Evolutionary conservation across 1,140 invertebrate species (phyloP).

Genomic region (Acromyrmex heyeri): DNA sequence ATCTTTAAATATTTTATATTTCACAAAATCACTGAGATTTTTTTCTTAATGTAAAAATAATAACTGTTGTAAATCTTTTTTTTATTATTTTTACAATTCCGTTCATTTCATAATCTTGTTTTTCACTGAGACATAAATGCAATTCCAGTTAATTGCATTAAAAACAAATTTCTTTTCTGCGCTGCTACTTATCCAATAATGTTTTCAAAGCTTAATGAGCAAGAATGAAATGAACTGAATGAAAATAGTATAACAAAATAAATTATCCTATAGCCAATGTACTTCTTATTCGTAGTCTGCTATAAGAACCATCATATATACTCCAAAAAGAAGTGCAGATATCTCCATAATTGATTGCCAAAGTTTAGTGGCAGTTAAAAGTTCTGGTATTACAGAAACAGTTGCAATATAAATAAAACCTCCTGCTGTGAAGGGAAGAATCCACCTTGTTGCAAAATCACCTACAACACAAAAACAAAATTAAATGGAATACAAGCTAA

Average conservation of each 20-base stretch:
- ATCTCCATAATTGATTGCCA: constrained; percentile 96
- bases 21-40: background rate
- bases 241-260: constrained; percentile 2
- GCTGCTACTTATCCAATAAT: background rate
- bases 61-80: background rate
- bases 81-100: background rate
- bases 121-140: constrained; percentile 16
- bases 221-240: constrained; percentile 54
- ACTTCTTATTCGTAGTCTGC: constrained; percentile 92
- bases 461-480: constrained; percentile 85
- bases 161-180: constrained; percentile 39
- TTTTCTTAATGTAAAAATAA: constrained; percentile 22
- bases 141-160: constrained; percentile 19
- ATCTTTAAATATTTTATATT: constrained; percentile 1
- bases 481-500: constrained; percentile 12
- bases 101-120: constrained; percentile 2
- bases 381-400: constrained; percentile 98
- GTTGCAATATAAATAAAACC: constrained; percentile 99
- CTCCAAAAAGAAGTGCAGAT: constrained; percentile 92
- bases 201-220: constrained; percentile 32
- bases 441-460: constrained; percentile 93
- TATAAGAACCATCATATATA: constrained; percentile 97
- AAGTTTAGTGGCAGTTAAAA: constrained; percentile 94
- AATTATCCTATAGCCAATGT: background rate
- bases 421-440: constrained; percentile 98